phyloP scores from a whole-genome alignment of 2,888 invertebrate genomes.

The Corbicula japonica region DNA sequence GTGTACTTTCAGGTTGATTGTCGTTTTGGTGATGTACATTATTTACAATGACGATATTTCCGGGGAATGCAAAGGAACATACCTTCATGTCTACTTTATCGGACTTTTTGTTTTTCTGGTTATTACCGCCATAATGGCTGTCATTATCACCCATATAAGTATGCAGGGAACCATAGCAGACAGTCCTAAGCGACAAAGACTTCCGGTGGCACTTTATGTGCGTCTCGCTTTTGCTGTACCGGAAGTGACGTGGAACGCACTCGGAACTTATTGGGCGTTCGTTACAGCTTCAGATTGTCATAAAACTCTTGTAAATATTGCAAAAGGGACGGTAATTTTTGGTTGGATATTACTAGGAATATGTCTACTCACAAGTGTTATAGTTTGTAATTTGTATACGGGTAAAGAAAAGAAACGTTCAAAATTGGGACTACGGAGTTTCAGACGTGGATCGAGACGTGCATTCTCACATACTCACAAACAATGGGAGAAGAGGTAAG shows the following conservation, averaged over 20 bases:
- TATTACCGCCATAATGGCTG: conserved; percentile 47
- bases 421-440: conserved; percentile 44
- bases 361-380: conserved; percentile 90
- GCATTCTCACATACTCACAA: conserved; percentile 64
- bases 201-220: conserved; percentile 49
- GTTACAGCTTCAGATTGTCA: conserved; percentile 69
- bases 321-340: conserved; percentile 91
- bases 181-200: conserved; percentile 37
- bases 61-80: conserved; percentile 70
- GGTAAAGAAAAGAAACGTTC: conserved; percentile 76
- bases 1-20: conserved; percentile 90
- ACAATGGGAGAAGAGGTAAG: conserved; percentile 81
- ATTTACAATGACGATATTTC: conserved; percentile 89
- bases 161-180: conserved; percentile 61
- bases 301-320: conserved; percentile 74
- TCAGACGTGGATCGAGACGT: conserved; percentile 55
- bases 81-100: conserved; percentile 56
- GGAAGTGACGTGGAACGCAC: conserved; percentile 60
- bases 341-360: conserved; percentile 93
- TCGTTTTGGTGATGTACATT: conserved; percentile 89
- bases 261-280: conserved; percentile 60
- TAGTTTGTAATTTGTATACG: conserved; percentile 94
- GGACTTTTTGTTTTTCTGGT: conserved; percentile 56
- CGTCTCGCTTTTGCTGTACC: conserved; percentile 56
- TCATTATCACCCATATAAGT: conserved; percentile 49